Percentiles rank a stretch among this genome's conserved stretches.
These are phyloP conservation scores for Cassiopea xamachana DNA, from an alignment of 30 jellyfish, hydroid and myxozoan genomes.

Conservation along the genomic window DNA sequence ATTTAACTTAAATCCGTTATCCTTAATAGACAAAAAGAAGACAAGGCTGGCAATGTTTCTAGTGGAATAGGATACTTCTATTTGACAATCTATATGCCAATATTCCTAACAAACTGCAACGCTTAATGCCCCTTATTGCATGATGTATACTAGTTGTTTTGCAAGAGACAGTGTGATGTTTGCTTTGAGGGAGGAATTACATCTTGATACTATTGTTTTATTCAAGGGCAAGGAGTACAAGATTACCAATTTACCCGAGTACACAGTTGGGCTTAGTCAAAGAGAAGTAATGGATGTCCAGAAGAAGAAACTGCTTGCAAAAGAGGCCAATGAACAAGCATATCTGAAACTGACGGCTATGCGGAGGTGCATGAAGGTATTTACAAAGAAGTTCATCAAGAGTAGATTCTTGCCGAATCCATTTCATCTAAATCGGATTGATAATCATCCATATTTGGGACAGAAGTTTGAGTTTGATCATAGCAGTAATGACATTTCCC, in stretches of 20 bases:
- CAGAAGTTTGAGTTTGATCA: background rate
- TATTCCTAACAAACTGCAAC: too few relatives aligned
- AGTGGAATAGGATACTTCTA: too few relatives aligned
- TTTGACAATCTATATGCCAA: too few relatives aligned
- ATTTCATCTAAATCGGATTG: background rate
- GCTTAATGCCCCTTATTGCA: too few relatives aligned
- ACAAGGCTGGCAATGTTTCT: too few relatives aligned
- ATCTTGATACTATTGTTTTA: background rate
- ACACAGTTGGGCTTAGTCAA: slow-evolving; percentile 42
- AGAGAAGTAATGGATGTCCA: background rate
- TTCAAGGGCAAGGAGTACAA: slow-evolving; percentile 31
- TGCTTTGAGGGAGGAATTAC: background rate
- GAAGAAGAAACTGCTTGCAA: background rate
- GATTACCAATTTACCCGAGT: background rate
- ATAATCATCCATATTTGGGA: background rate
- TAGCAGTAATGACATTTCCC: background rate
- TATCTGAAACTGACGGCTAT: slow-evolving; percentile 5
- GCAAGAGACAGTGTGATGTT: background rate
- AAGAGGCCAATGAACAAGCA: background rate
- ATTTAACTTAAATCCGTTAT: background rate
- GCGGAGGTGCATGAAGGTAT: slow-evolving; percentile 46
- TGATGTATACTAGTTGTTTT: background rate
- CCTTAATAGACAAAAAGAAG: background rate
- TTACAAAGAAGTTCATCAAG: background rate
- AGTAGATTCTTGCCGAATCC: background rate